Evolutionary conservation across 2,888 invertebrate species (phyloP).

Genomic region (Coleophora flavipennella): DNA sequence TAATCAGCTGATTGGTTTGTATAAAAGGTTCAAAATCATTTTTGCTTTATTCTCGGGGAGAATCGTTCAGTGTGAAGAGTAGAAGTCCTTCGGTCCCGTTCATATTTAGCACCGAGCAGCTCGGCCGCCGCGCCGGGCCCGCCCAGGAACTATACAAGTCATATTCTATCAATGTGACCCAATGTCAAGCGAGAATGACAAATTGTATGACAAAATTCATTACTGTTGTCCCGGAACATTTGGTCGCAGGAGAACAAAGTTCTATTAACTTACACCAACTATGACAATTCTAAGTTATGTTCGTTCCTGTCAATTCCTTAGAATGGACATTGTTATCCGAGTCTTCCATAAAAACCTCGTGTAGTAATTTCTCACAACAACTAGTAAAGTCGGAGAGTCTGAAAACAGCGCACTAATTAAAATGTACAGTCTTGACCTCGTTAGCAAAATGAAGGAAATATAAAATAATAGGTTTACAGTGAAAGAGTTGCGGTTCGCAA

Average conservation of each 20-base stretch:
- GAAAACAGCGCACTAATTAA: conserved; percentile 4
- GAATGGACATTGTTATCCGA: too few species aligned
- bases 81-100: too few species aligned
- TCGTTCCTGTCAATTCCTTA: too few species aligned
- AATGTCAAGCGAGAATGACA: conserved; percentile 14
- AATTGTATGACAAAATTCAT: conserved; percentile 21
- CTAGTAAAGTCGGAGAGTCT: neutral
- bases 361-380: too few species aligned
- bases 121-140: neutral
- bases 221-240: conserved; percentile 20
- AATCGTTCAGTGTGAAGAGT: too few species aligned
- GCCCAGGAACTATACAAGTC: neutral
- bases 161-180: neutral
- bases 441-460: conserved; percentile 4
- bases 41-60: too few species aligned
- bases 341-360: too few species aligned
- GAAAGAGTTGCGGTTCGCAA: conserved; percentile 1
- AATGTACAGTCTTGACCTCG: conserved; percentile 1
- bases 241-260: conserved; percentile 26
- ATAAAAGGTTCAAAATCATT: too few species aligned
- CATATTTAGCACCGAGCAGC: too few species aligned
- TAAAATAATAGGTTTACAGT: conserved; percentile 5
- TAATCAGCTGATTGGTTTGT: too few species aligned
- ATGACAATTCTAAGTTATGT: conserved; percentile 17
- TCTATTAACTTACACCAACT: conserved; percentile 39